Evolutionary conservation across 2,797 vertebrate genomes (phyloP), one percentile per base, ranked within the genome.

Genomic region (Gobionotothen gibberifrons): DNA sequence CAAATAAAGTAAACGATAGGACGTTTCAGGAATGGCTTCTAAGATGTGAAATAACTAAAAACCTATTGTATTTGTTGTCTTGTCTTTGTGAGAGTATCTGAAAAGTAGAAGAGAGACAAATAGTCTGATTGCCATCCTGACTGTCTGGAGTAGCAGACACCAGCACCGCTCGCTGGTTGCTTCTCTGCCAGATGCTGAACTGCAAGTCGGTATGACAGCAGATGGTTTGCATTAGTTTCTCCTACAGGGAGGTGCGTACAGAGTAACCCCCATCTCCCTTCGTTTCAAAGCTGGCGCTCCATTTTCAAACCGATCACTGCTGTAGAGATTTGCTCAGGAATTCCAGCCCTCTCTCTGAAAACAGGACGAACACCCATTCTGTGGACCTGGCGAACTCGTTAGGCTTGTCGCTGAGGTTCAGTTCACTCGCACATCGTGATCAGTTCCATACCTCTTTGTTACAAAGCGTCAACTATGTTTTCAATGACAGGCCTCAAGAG

Each of bases 201-300:
- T 91, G 91, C 83, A 85, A 92, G 92, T 92, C 83, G 90, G 88
- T 84, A 90, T 92, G 90, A 92, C 91, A 95, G 90, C 96, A 96
- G 95, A 92, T 97, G 96, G 94, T 96, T 96, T 94, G 87, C 83
- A 86, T 96, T 95, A 96, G 86, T 76, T 87, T 88, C 88, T 92
- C 70, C 84, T 83, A 85, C 82, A 85, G 92, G 83, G 93, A 93
- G 93, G 89, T 94, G 91, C 89, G 32, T 93, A 90, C 92, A 78
- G 88, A 90, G 93, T 91, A 93, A 92, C 93, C 89, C 90, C 90
- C 90, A 86, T 76, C 81, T 73, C 77, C 77, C 84, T 85, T 81
- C 55, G 72, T 85, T 87, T 90, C 76, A 87, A 85, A 89, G 86
- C 87, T 79, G 79, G 84, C 46, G 81, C 87, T 93, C 82, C 78